Evolutionary conservation across 1,140 invertebrate species (phyloP), one percentile per base, ranked within the genome.

Genomic region (Drosophila oshimai): DNA sequence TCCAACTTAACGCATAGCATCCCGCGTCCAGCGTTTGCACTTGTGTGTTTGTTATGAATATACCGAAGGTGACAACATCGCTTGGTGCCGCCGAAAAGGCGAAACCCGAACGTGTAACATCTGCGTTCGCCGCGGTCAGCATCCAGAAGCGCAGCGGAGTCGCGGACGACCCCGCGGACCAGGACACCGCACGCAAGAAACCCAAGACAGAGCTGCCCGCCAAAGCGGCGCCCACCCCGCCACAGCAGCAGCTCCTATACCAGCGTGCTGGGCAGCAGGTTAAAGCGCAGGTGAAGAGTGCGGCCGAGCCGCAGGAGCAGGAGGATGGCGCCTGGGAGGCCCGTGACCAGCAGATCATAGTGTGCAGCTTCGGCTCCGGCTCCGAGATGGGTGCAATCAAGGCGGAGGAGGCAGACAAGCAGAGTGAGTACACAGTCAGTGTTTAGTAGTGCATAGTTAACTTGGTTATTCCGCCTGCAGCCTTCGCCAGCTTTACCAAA

Each of bases 41-140:
- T 70, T 67, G 70, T 61, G 53, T 72, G 64, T 74, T 79, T 79
- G 71, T 84, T 79, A 84, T 84, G 81, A 87, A 87, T 87, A 88
- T 87, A 87, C 87, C 81, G 77, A 87, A 87, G 79, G 81, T 87
- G 81, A 87, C 76, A 74, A 81, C 81, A 87, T 87, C 81, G 76
- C 81, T 87, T 74, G 81, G 81, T 88, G 83, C 81, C 81, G 81
- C 81, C 81, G 81, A 87, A 81, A 87, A 87, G 78, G 80, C 80
- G 64, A 86, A 86, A 87, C 67, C 81, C 74, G 83, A 81, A 87
- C 76, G 81, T 81, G 81, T 76, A 61, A 75, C 72, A 76, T 76
- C 80, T 68, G 74, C 57, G 22, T 42, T 58, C 55, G 74, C 65
- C 10, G 60, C 74, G 61, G 79, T 87, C 26, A 70, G 64, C 24